Evolutionary conservation across 2,113 vertebrate genomes (phyloP).

Genomic region (Myocastor coypus): DNA sequence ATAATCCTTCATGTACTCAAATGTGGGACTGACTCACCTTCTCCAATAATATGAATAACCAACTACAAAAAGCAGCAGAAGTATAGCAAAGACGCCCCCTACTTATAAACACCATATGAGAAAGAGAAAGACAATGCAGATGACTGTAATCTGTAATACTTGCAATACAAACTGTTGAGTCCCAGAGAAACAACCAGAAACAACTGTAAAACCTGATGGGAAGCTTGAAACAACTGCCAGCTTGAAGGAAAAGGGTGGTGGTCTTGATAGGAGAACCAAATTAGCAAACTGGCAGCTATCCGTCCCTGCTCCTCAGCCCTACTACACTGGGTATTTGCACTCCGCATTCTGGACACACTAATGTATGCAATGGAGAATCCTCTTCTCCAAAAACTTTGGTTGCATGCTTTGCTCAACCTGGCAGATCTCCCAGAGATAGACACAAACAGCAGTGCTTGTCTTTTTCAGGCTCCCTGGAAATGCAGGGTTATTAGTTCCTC

Average conservation of each 20-base stretch:
- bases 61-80: slow-evolving; percentile 28
- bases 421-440: not conserved
- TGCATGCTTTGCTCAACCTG: not conserved
- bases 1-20: not conserved
- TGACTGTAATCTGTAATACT: not conserved
- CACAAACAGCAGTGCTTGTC: not conserved
- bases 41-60: not conserved
- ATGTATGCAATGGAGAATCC: not conserved
- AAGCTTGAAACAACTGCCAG: not conserved
- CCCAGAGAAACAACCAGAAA: not conserved
- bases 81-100: not conserved
- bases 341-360: not conserved
- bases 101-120: not conserved
- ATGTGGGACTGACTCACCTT: not conserved
- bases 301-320: not conserved
- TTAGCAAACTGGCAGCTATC: not conserved
- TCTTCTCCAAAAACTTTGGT: not conserved
- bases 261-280: not conserved
- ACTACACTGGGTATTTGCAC: not conserved
- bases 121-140: not conserved
- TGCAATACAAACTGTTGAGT: not conserved
- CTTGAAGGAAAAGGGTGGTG: not conserved
- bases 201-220: not conserved
- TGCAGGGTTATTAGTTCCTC: not conserved
- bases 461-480: not conserved